Percentiles rank a stretch among this genome's conserved stretches.
Conservation (phyloP, 2,797 vertebrate genomes). For the Diglossa cyanea region DNA sequence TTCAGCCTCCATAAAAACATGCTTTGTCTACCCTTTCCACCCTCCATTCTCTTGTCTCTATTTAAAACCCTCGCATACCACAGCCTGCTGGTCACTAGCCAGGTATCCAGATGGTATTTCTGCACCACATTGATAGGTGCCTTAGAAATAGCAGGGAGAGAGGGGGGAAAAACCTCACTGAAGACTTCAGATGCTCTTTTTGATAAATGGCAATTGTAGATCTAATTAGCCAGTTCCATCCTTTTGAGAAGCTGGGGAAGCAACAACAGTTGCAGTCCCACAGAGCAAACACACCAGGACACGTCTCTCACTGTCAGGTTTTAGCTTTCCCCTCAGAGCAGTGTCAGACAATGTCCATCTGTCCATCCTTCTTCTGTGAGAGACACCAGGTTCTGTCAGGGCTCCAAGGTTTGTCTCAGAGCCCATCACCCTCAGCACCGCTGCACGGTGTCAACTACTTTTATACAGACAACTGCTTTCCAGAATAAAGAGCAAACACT, state of each 20-base stretch:
- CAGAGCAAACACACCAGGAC: not conserved
- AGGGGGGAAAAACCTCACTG: not conserved
- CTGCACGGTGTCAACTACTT: not conserved
- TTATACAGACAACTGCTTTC: not conserved
- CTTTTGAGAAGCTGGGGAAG: not conserved
- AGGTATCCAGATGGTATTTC: slow-evolving; percentile 42
- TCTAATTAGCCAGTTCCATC: not conserved
- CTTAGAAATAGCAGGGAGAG: slow-evolving; percentile 9
- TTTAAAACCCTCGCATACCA: not conserved
- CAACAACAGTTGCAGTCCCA: not conserved
- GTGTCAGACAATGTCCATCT: not conserved
- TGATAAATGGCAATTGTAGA: not conserved
- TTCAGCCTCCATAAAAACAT: not conserved
- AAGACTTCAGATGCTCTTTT: slow-evolving; percentile 22
- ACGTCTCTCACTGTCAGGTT: not conserved
- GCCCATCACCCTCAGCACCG: not conserved
- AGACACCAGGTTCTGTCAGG: not conserved
- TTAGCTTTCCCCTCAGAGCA: not conserved
- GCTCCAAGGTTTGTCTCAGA: not conserved
- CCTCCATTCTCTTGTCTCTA: not conserved
- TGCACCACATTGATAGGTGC: not conserved
- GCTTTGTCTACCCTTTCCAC: not conserved
- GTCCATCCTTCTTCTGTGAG: not conserved
- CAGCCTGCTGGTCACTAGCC: slow-evolving; percentile 36
- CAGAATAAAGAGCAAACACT: not conserved